A percentile compares a stretch with the other conserved stretches of the same genome.
phyloP scores from a whole-genome alignment of 1,140 invertebrate species.

The Bombus impatiens region DNA sequence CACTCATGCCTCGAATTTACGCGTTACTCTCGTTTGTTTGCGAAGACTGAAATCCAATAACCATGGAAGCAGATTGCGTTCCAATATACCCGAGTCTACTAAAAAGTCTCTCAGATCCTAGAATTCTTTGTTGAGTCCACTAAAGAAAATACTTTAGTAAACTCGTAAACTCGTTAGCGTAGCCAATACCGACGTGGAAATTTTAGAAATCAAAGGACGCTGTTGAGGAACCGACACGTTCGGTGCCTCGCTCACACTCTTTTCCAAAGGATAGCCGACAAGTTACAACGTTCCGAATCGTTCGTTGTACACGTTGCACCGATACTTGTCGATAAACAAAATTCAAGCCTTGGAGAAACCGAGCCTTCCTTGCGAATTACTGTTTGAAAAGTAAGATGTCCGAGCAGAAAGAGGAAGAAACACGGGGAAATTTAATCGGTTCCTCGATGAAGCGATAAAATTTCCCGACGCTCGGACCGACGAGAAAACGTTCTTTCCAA shows the following conservation, averaged over 20 bases:
- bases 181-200: background rate
- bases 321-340: background rate
- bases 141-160: slow-evolving; percentile 61
- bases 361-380: background rate
- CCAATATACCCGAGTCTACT: slow-evolving; percentile 24
- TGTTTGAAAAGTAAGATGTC: background rate
- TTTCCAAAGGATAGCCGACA: background rate
- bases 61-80: slow-evolving; percentile 50
- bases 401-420: no score
- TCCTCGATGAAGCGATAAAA: background rate
- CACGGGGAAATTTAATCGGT: background rate
- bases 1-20: slow-evolving; percentile 32
- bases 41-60: slow-evolving; percentile 56
- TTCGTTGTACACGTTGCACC: no score
- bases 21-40: slow-evolving; percentile 32
- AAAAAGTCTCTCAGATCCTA: slow-evolving; percentile 43
- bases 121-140: slow-evolving; percentile 39
- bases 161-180: slow-evolving; percentile 51
- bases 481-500: background rate
- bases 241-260: background rate
- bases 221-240: no score
- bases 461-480: background rate
- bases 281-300: background rate
- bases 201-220: slow-evolving; percentile 30
- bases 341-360: background rate